These are phyloP conservation scores for Nephrotoma flavescens DNA, from an alignment of 2,888 invertebrate species.

Conservation along the genomic window DNA sequence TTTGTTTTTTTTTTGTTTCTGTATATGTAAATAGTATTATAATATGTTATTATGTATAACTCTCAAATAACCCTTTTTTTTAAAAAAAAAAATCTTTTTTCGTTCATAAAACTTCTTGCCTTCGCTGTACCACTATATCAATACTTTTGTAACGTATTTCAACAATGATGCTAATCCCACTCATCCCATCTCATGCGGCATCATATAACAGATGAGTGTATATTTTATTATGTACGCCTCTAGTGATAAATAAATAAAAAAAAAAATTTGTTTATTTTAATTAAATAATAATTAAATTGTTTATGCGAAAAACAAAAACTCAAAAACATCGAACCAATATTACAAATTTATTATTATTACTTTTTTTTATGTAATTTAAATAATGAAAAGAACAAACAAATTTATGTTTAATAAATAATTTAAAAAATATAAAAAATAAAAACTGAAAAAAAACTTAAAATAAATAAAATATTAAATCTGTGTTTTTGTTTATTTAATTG, in stretches of 20 bases:
- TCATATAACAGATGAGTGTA: background rate
- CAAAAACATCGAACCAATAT: background rate
- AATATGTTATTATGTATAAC: background rate
- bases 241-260: background rate
- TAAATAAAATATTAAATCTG: background rate
- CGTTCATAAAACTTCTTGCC: background rate
- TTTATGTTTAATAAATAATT: background rate
- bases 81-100: background rate
- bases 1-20: background rate
- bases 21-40: background rate
- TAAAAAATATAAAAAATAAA: background rate
- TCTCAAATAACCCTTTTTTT: background rate
- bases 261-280: background rate
- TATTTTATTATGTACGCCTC: background rate
- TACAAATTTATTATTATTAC: background rate
- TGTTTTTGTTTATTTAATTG: background rate
- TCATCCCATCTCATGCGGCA: background rate
- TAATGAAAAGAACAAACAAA: background rate
- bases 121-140: background rate
- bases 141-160: background rate
- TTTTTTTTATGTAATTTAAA: background rate
- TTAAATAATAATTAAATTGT: background rate
- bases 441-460: background rate
- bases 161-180: background rate
- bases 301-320: background rate